phyloP scores from a whole-genome alignment of 1,140 invertebrate species.

The Drosophila saltans region DNA sequence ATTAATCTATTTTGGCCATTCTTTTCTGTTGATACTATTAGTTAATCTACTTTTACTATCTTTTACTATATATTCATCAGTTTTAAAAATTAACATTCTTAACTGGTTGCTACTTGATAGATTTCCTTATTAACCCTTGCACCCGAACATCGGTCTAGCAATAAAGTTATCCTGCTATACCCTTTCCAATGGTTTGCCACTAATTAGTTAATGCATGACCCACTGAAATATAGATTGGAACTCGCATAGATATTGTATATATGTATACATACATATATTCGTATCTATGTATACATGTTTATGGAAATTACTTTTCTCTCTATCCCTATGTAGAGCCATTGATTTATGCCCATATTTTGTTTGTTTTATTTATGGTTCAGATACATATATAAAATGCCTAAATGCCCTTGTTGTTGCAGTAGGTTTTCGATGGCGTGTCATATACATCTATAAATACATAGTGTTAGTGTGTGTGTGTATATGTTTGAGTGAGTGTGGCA shows the following conservation, averaged over 20 bases:
- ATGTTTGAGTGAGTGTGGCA: conserved; percentile 44
- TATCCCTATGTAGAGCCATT: conserved; percentile 37
- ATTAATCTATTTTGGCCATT: too few relatives aligned
- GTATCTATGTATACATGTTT: not conserved
- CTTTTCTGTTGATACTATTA: too few relatives aligned
- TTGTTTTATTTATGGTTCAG: conserved; percentile 54
- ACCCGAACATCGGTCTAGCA: too few relatives aligned
- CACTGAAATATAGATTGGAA: conserved; percentile 34
- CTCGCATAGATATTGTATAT: conserved; percentile 11
- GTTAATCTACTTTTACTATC: too few relatives aligned
- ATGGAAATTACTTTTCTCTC: conserved; percentile 20
- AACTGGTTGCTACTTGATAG: not conserved
- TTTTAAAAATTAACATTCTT: too few relatives aligned
- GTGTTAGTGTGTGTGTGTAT: conserved; percentile 14
- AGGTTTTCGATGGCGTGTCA: conserved; percentile 55
- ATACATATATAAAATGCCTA: conserved; percentile 11
- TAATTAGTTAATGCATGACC: conserved; percentile 73
- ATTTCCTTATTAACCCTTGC: not conserved
- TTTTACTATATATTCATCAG: too few relatives aligned
- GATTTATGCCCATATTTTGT: conserved; percentile 76
- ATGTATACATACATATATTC: too few relatives aligned
- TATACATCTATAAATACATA: conserved; percentile 1
- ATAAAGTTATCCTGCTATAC: not conserved
- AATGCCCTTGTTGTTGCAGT: conserved; percentile 45
- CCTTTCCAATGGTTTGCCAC: conserved; percentile 11